Evolutionary conservation across 2,797 vertebrate species (phyloP), one percentile per base, ranked within the genome.

Genomic region (Acomys russatus): DNA sequence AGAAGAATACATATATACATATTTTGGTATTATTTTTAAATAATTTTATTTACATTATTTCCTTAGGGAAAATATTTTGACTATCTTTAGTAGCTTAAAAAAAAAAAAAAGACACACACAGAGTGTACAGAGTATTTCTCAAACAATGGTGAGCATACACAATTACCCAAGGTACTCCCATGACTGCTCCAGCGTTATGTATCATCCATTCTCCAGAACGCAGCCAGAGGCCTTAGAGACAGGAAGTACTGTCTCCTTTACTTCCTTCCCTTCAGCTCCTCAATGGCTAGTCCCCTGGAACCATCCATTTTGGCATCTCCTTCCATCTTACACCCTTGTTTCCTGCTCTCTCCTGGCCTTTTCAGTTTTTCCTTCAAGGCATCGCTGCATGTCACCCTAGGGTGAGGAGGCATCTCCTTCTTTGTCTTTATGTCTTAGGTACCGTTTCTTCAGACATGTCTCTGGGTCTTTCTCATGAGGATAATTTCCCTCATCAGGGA

Each of bases 191-290:
- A 64, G 61, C 14, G 64, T 28, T 15, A 33, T 35, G 20, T 12
- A 51, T 33, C 54, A 38, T 22, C 14, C 35, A 49, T 66, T 82
- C 79, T 90, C 70, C 76, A 96, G 80, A 95, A 94, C 4, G 11
- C 4, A 86, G 71, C 59, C 64, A 80, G n/a, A 88, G 25, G 71
- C 82, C 68, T 90, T 66, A 56, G 5, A 61, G 64, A 89, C 88
- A 95, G 30, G 68, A 2, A 83, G 44, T 76, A 28, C 0, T 30
- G n/a, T 70, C 35, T 68, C 30, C 76, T 78, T 77, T 49, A 14
- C 9, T 23, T 63, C 38, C 59, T 79, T 90, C 49, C 44, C 33
- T 63, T 78, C 44, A 44, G 63, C n/a, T 78, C 61, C 84, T 85
- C 54, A 59, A 0, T 73, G 82, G 51, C 54, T 80, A 44, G 44